These are phyloP conservation scores for Mycogona germanica DNA, from an alignment of 2,888 invertebrate genomes.

Conservation along the genomic window DNA sequence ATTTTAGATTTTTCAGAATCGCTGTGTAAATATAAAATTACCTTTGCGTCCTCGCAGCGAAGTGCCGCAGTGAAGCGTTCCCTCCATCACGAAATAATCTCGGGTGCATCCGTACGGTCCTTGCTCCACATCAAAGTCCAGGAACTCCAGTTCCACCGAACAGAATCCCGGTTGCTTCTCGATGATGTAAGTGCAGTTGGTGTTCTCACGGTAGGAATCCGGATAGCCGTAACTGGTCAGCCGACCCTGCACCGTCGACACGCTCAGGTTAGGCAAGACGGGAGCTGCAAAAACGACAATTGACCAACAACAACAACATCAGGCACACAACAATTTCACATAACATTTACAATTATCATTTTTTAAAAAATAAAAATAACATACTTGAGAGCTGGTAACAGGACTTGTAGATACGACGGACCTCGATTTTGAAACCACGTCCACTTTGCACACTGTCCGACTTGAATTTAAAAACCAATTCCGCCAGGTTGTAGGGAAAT, in stretches of 20 bases:
- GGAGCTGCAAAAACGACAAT: neutral
- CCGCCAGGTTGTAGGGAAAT: slow-evolving; percentile 18
- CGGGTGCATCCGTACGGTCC: slow-evolving; percentile 12
- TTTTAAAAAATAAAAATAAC: neutral
- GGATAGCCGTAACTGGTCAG: slow-evolving; percentile 25
- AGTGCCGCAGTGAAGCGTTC: slow-evolving; percentile 24
- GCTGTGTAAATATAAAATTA: neutral
- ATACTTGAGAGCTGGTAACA: slow-evolving; percentile 16
- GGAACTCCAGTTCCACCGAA: slow-evolving; percentile 24
- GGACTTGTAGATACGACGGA: slow-evolving; percentile 17
- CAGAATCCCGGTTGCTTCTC: slow-evolving; percentile 24
- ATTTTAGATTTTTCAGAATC: too few relatives aligned
- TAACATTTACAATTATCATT: neutral
- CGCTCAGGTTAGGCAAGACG: slow-evolving; percentile 5
- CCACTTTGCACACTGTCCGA: slow-evolving; percentile 20
- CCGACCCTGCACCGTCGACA: slow-evolving; percentile 19
- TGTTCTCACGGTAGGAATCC: slow-evolving; percentile 20
- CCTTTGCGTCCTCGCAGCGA: slow-evolving; percentile 12
- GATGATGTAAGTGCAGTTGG: slow-evolving; percentile 25
- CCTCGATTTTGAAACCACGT: slow-evolving; percentile 23
- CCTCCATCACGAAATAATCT: slow-evolving; percentile 25
- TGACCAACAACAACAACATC: too few relatives aligned
- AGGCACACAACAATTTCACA: too few relatives aligned
- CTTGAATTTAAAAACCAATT: slow-evolving; percentile 21
- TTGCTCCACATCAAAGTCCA: slow-evolving; percentile 23